Evolutionary conservation across 1,140 invertebrate species (phyloP).

Genomic region (Archegozetes longisetosus): DNA sequence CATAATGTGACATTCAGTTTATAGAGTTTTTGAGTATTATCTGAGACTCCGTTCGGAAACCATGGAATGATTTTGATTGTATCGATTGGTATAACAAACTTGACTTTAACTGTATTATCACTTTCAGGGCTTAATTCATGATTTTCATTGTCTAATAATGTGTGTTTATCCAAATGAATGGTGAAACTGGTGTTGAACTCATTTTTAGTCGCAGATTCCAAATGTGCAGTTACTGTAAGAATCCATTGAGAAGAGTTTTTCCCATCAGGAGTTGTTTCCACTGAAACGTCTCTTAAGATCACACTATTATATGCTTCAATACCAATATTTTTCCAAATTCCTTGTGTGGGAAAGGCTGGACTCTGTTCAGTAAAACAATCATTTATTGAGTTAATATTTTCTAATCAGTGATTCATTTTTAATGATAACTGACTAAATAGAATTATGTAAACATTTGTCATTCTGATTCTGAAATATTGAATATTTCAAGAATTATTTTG

Average conservation of each 20-base stretch:
- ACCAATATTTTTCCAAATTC: constrained; percentile 55
- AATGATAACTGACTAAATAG: too few relatives aligned
- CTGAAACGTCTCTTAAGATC: constrained; percentile 35
- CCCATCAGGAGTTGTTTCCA: constrained; percentile 8
- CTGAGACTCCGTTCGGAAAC: constrained; percentile 6
- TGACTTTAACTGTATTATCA: background rate
- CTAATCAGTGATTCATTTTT: too few relatives aligned
- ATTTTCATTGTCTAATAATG: background rate
- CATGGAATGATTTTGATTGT: background rate
- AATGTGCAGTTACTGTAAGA: background rate
- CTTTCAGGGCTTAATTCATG: background rate
- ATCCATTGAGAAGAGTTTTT: background rate
- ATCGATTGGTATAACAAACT: background rate
- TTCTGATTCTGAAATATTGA: too few relatives aligned
- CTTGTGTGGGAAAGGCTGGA: constrained; percentile 85
- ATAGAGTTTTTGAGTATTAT: constrained; percentile 4
- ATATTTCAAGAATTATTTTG: too few relatives aligned
- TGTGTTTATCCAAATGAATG: background rate
- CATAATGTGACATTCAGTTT: constrained; percentile 15
- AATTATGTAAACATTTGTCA: too few relatives aligned
- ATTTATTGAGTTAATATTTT: too few relatives aligned
- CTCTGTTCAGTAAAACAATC: too few relatives aligned
- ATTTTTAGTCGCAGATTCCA: background rate
- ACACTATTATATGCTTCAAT: constrained; percentile 29
- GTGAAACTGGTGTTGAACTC: background rate